Evolutionary conservation across 2,113 vertebrate genomes (phyloP).

Genomic region (Leiothrix lutea): DNA sequence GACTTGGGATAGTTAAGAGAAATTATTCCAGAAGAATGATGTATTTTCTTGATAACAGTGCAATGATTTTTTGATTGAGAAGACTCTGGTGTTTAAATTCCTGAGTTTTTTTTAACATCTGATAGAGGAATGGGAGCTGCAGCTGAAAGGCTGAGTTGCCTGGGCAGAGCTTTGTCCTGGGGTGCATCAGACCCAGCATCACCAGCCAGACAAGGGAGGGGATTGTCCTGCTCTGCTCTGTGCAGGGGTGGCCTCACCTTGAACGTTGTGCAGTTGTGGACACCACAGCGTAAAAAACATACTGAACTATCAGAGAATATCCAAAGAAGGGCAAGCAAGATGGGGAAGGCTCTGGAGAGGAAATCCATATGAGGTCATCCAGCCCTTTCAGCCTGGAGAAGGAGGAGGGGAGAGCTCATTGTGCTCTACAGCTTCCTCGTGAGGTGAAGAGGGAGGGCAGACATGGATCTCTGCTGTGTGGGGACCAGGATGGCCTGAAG

Average conservation of each 20-base stretch:
- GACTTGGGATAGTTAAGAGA: neutral
- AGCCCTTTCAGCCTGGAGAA: neutral
- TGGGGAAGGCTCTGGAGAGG: neutral
- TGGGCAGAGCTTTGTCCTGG: neutral
- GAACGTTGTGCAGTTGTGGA: neutral
- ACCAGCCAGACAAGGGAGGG: fast-evolving
- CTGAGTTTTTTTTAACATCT: neutral
- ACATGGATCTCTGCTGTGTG: neutral
- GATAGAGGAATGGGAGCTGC: neutral
- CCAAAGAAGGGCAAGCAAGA: neutral
- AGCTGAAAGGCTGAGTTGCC: neutral
- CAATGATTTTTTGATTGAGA: neutral
- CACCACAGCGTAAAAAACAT: neutral
- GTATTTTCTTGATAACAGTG: neutral
- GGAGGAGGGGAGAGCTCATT: neutral
- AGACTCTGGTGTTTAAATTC: neutral
- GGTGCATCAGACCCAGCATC: neutral
- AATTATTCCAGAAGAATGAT: neutral
- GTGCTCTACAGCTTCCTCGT: neutral
- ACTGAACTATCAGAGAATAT: neutral
- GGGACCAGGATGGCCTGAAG: neutral
- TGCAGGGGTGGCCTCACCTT: neutral
- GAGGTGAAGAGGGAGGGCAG: neutral
- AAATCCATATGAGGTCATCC: neutral
- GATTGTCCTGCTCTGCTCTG: neutral